These are phyloP conservation scores for Colostygia pectinataria DNA, from an alignment of 2,888 invertebrate genomes.

Conservation along the genomic window DNA sequence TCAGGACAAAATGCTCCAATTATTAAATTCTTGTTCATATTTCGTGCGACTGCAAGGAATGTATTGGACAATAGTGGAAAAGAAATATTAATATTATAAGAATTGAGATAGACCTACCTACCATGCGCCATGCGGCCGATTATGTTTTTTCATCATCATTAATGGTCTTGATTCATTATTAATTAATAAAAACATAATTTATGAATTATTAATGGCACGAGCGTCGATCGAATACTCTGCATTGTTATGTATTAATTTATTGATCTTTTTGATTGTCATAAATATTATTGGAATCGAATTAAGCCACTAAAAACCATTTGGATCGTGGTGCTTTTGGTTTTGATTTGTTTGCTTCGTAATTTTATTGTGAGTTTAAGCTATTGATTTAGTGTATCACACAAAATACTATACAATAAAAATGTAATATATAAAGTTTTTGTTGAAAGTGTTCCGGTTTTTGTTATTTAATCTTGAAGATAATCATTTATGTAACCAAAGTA, in stretches of 20 bases:
- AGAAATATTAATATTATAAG: slow-evolving; percentile 71
- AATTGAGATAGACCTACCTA: slow-evolving; percentile 61
- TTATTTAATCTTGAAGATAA: too few species aligned
- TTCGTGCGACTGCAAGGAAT: slow-evolving; percentile 52
- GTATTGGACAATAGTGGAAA: slow-evolving; percentile 61
- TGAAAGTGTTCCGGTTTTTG: too few species aligned
- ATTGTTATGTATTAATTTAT: slow-evolving; percentile 67
- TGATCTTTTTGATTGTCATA: slow-evolving; percentile 50
- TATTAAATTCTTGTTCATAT: slow-evolving; percentile 69
- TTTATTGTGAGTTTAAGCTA: neutral
- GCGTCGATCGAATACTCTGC: slow-evolving; percentile 47
- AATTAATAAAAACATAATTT: slow-evolving; percentile 70
- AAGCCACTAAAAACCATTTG: slow-evolving; percentile 24
- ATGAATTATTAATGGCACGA: slow-evolving; percentile 68
- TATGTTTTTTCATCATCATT: slow-evolving; percentile 47
- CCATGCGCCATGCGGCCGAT: slow-evolving; percentile 30
- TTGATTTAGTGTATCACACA: neutral
- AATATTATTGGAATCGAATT: slow-evolving; percentile 45
- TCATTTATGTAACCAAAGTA: too few species aligned
- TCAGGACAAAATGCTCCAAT: slow-evolving; percentile 60
- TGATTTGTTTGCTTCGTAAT: slow-evolving; percentile 22
- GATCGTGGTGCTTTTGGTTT: slow-evolving; percentile 9
- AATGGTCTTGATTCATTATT: slow-evolving; percentile 54
- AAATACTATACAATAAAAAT: neutral
- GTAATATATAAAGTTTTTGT: too few species aligned